These are phyloP conservation scores for Sciurus vulgaris DNA, from an alignment of 2,797 vertebrate species.

Conservation along the genomic window DNA sequence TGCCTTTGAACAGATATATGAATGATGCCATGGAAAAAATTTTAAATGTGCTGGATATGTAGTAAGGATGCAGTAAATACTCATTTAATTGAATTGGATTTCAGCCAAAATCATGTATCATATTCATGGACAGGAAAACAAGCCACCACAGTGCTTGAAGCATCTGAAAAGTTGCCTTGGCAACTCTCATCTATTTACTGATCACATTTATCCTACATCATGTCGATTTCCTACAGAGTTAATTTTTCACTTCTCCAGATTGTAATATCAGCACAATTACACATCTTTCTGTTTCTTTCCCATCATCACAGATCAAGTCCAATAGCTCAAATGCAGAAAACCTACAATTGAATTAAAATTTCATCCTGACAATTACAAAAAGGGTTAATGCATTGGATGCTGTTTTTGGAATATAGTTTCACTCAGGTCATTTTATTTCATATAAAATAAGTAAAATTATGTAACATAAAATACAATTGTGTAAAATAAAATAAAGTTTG, in stretches of 20 bases:
- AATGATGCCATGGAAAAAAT: neutral
- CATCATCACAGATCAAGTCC: neutral
- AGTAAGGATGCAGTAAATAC: neutral
- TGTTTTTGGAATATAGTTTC: neutral
- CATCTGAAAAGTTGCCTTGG: neutral
- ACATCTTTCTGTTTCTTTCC: neutral
- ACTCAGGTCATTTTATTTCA: neutral
- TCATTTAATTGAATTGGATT: slow-evolving; percentile 51
- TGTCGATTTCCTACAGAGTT: slow-evolving; percentile 1
- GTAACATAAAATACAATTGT: neutral
- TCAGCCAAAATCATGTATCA: neutral
- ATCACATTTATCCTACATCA: neutral
- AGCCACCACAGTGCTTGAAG: neutral
- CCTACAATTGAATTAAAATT: slow-evolving; percentile 20
- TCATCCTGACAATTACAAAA: neutral
- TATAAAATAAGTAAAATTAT: neutral
- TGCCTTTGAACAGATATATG: neutral
- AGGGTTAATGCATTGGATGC: neutral
- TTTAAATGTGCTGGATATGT: neutral
- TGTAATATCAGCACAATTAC: neutral
- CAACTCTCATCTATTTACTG: neutral
- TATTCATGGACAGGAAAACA: neutral
- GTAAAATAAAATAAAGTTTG: neutral
- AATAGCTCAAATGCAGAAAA: neutral
- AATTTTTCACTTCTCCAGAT: slow-evolving; percentile 24